A percentile compares a stretch with the other conserved stretches of the same genome.
phyloP scores from a whole-genome alignment of 1,140 invertebrate species.

The Meloidogyne exigua region DNA sequence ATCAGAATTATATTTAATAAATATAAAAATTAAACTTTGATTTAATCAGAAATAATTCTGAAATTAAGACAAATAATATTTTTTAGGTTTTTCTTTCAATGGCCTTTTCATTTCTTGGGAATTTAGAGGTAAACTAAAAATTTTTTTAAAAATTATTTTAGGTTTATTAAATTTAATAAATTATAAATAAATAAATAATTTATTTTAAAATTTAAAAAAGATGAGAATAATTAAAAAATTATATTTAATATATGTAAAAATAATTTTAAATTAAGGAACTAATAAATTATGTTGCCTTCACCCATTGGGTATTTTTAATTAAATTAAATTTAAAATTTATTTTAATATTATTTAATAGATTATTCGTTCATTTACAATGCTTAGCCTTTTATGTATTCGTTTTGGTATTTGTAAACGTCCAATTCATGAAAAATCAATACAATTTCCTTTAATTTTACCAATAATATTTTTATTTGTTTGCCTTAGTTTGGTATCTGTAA shows the following conservation, averaged over 20 bases:
- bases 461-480: conserved; percentile 47
- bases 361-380: conserved; percentile 41
- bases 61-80: conserved; percentile 3
- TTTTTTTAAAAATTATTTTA: no score
- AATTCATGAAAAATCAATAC: conserved; percentile 48
- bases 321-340: not conserved
- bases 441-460: conserved; percentile 43
- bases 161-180: no score
- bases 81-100: conserved; percentile 32
- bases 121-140: conserved; percentile 23
- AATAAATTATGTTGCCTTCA: conserved; percentile 44
- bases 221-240: no score
- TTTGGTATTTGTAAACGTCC: conserved; percentile 25
- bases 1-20: conserved; percentile 1
- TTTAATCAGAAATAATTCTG: not conserved
- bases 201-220: no score
- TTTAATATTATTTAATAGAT: conserved; percentile 25
- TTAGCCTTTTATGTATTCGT: conserved; percentile 45
- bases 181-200: no score
- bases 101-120: conserved; percentile 42
- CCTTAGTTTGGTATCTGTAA: conserved; percentile 33
- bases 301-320: conserved; percentile 35
- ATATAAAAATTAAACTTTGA: conserved; percentile 3
- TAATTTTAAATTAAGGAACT: conserved; percentile 23
- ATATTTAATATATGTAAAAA: not conserved